Base-by-base conservation (phyloP, 2,113 vertebrate species). In the Rhinopomastus cyanomelas region DNA sequence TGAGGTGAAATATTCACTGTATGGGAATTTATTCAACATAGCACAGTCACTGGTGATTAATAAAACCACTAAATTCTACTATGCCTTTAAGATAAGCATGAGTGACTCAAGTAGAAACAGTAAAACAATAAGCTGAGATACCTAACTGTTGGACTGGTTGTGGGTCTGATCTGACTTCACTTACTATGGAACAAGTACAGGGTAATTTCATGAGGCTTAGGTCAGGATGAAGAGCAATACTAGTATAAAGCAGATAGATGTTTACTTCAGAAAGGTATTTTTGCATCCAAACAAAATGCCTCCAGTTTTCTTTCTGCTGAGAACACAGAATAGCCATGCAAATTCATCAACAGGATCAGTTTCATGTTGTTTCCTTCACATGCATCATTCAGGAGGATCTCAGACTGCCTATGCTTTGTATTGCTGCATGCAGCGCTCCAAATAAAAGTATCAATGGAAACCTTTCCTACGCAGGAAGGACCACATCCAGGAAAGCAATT, bases 381-480 rank as follows among this genome's bases (percentile, higher is more conserved):
- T 97, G 88, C 90, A 97, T 97, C 94, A 97, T 97, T 97, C 87
- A 97, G 71, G 88, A 96, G 88, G 71, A 77, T 95, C 96, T 97
- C 94, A 93, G 92, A 60, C 89, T 93, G 93, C 94, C 53, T 25
- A 34, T 29, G 61, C 89, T 92, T 89, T 71, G 81, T 93, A 82
- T 48, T 69, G 65, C 16, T 89, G 34, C 69, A 95, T 90, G 94
- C 95, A 87, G 85, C 52, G 93, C 88, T 95, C 57, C n/a, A 18
- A 88, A 92, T 66, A 92, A 94, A 97, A 52, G 29, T 22, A 81
- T 55, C 71, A 95, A 44, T 46, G 64, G 92, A 83, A 92, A 94
- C 62, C 48, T 74, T 57, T 64, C 42, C 73, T 73, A 25, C 46
- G 51, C 30, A 42, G 73, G 34, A 39, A 66, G n/a, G 61, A 57